phyloP scores from a whole-genome alignment of 2,888 invertebrate genomes.

The Lycaena phlaeas region DNA sequence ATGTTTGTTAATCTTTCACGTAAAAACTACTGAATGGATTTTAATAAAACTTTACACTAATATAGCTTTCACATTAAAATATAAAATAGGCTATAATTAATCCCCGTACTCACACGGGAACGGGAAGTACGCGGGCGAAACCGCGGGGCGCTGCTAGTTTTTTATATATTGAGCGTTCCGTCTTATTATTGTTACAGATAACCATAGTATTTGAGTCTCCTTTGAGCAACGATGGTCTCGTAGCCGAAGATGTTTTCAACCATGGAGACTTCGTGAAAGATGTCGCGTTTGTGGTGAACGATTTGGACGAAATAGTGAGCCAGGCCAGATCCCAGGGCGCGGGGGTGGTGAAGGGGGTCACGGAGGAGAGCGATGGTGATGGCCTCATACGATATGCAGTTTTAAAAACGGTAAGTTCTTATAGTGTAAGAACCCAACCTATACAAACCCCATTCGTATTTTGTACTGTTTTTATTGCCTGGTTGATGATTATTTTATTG shows the following conservation, averaged over 20 bases:
- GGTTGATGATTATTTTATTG: too few relatives aligned
- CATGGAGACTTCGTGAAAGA: slow-evolving; percentile 99
- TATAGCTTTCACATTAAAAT: too few relatives aligned
- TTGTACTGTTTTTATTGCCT: too few relatives aligned
- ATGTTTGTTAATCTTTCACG: too few relatives aligned
- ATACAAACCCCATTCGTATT: too few relatives aligned
- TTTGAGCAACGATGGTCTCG: slow-evolving; percentile 77
- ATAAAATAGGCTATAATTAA: too few relatives aligned
- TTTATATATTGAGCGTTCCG: too few relatives aligned
- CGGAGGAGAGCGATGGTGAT: slow-evolving; percentile 87
- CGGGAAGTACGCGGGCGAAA: too few relatives aligned
- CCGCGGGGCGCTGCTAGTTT: too few relatives aligned
- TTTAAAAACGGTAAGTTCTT: slow-evolving; percentile 84
- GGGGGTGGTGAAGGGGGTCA: slow-evolving; percentile 83
- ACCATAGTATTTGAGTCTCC: slow-evolving; percentile 93
- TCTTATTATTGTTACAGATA: slow-evolving; percentile 82
- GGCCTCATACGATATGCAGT: slow-evolving; percentile 89
- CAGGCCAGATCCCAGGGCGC: slow-evolving; percentile 89
- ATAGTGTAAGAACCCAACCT: not conserved
- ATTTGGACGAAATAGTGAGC: slow-evolving; percentile 87
- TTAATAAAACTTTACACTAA: too few relatives aligned
- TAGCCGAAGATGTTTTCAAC: slow-evolving; percentile 78
- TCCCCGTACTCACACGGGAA: too few relatives aligned
- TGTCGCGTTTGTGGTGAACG: slow-evolving; percentile 93
- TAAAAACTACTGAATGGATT: too few relatives aligned